phyloP scores from a whole-genome alignment of 2,113 vertebrate species.

The Meles meles region DNA sequence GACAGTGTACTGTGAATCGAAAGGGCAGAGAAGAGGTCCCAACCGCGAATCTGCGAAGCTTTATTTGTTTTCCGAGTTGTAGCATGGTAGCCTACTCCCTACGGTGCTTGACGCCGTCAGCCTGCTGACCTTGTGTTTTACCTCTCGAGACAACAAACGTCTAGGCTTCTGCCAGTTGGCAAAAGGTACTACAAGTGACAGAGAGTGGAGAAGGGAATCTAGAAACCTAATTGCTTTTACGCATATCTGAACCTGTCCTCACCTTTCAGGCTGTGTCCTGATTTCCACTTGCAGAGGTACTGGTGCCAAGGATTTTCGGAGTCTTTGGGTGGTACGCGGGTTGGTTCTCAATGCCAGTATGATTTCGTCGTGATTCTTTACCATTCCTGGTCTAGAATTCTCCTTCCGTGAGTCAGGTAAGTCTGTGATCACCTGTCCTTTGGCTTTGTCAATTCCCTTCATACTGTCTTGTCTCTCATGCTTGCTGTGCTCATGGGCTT shows the following conservation, averaged over 20 bases:
- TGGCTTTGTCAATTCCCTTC: background rate
- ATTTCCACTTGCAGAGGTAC: background rate
- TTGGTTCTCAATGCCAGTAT: background rate
- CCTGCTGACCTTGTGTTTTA: background rate
- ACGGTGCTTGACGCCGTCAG: background rate
- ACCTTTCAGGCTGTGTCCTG: background rate
- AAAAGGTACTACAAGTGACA: background rate
- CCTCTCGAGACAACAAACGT: background rate
- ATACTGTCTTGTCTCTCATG: background rate
- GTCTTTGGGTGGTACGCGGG: background rate
- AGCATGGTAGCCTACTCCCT: background rate
- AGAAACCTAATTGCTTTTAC: background rate
- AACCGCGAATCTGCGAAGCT: background rate
- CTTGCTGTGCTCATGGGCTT: background rate
- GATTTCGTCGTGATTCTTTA: background rate
- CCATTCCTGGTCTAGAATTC: background rate
- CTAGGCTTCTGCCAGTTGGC: background rate
- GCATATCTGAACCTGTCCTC: background rate
- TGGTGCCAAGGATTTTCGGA: background rate
- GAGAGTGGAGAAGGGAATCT: background rate
- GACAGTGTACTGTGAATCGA: background rate
- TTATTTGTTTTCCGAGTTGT: background rate
- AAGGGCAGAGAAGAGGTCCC: background rate
- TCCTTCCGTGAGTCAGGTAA: background rate
- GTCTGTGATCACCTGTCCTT: background rate